phyloP scores from a whole-genome alignment of 2,797 vertebrate species.

The Tamandua tetradactyla region DNA sequence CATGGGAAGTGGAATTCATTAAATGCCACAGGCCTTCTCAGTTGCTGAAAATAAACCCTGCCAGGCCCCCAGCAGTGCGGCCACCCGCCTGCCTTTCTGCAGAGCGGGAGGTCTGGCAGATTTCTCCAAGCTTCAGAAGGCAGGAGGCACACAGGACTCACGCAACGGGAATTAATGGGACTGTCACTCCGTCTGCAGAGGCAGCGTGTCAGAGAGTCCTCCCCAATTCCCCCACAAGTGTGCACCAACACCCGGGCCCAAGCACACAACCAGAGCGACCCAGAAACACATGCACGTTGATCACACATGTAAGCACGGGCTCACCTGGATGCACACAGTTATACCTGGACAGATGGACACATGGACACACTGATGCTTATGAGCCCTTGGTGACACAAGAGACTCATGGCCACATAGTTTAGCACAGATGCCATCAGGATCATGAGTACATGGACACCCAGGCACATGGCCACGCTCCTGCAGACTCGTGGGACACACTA shows the following conservation, averaged over 20 bases:
- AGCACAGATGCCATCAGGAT: neutral
- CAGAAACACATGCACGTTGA: neutral
- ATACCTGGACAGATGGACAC: neutral
- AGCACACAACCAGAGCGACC: neutral
- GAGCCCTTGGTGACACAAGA: rapidly evolving
- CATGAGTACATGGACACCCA: too few species aligned
- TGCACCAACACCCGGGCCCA: neutral
- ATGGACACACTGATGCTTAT: rapidly evolving
- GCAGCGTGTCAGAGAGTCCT: neutral
- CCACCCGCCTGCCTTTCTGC: conserved; percentile 24
- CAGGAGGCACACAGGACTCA: conserved; percentile 5
- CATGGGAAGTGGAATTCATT: conserved; percentile 75
- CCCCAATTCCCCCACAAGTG: neutral
- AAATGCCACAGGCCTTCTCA: conserved; percentile 54
- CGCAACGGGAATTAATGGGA: neutral
- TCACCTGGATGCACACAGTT: neutral
- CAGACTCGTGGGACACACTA: neutral
- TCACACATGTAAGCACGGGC: neutral
- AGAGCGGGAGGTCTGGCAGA: rapidly evolving
- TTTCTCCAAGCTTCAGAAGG: neutral
- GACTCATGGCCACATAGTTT: neutral
- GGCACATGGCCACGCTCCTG: neutral
- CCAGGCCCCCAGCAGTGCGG: conserved; percentile 69
- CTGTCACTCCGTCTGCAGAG: conserved; percentile 8
- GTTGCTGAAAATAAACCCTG: conserved; percentile 74